Base-by-base conservation (phyloP, 2,113 vertebrate species). In the Macquaria australasica region DNA sequence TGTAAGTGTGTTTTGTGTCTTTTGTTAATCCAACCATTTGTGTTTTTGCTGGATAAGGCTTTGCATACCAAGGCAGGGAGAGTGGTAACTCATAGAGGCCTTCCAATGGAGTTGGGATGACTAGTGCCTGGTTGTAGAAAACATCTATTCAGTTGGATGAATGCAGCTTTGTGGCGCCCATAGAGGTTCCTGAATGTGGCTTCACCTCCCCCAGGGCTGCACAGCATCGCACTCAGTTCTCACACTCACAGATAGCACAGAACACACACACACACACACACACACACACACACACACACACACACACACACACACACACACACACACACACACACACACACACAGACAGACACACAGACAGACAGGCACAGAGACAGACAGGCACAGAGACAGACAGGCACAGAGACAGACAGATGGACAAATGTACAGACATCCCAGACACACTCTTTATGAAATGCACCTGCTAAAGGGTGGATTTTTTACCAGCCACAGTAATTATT, bases 61-160 rank as follows among this genome's bases (percentile, higher is more conserved):
- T 51, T 86, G 91, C 93, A 94, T 94, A 94, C 93, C 90, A 92
- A 91, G 68, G 76, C 88, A 3, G 86, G 67, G 68, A 62, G 87
- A 92, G 87, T 82, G 92, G 93, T 91, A 89, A 89, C 90, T 92
- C 79, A 75, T 85, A 91, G 94, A 92, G 83, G 60, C 76, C 8
- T 45, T 93, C 88, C 90, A 94, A 85, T 81, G 76, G 88, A 85
- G 85, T 45, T n/a, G 67, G 85, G 85, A 51, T 78, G 89, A 86
- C 89, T 56, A 77, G 83, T 53, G 91, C 84, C 92, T 88, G 73
- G 73, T 88, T 75, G 83, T 79, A 90, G 91, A 93, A 93, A 95
- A 94, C 94, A 93, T 87, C 94, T 81, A 94, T 96, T 96, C 94
- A 95, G 92, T 23, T 62, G 83, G 16, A 92, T 95, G 94, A 95